Evolutionary conservation across 2,113 vertebrate genomes (phyloP).

Genomic region (Irena cyanogastra): DNA sequence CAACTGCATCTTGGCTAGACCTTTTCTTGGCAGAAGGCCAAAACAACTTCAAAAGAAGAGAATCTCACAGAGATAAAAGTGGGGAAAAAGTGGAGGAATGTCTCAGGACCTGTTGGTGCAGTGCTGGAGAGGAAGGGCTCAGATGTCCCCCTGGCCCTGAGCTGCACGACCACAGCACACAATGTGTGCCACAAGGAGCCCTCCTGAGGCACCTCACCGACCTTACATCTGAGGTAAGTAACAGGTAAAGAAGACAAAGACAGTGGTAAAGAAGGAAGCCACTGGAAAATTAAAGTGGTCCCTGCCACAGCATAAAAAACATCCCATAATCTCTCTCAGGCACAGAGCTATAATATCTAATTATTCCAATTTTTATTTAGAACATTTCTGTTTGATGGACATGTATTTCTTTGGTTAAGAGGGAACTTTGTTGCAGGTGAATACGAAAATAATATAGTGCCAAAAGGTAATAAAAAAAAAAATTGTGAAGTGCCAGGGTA

Average conservation of each 20-base stretch:
- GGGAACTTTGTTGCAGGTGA: neutral
- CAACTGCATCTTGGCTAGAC: neutral
- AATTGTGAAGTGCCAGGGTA: neutral
- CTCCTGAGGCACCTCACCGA: neutral
- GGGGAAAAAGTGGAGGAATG: neutral
- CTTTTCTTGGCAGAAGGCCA: neutral
- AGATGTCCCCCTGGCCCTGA: rapidly evolving
- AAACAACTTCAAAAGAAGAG: neutral
- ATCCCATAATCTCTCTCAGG: neutral
- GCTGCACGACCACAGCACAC: neutral
- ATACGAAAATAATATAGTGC: neutral
- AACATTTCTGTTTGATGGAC: neutral
- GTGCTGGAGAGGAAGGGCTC: neutral
- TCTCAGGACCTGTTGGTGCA: neutral
- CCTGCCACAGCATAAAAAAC: neutral
- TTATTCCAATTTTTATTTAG: neutral
- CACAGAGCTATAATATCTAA: neutral
- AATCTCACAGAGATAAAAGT: neutral
- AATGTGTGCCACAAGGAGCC: neutral
- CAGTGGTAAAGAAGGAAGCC: neutral
- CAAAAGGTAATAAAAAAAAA: neutral
- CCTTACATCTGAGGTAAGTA: neutral
- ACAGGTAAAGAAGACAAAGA: neutral
- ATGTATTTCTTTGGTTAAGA: neutral
- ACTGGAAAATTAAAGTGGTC: neutral